Evolutionary conservation across 2,888 invertebrate genomes (phyloP).

Genomic region (Abrostola tripartita): DNA sequence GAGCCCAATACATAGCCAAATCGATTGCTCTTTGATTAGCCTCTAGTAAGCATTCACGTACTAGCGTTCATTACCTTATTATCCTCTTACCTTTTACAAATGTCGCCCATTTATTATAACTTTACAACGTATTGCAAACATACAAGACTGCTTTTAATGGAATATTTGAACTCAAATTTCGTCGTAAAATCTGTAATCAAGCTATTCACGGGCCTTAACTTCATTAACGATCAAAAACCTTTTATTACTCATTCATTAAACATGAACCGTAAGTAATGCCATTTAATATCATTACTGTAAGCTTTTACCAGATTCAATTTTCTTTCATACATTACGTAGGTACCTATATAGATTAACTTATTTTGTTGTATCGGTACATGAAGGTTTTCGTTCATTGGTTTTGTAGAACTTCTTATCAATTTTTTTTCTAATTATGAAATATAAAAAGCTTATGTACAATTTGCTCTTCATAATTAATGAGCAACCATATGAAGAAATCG

Average conservation of each 20-base stretch:
- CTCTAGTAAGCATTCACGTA: too few species aligned
- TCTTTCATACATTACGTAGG: neutral
- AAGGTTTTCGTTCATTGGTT: too few species aligned
- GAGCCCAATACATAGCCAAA: too few species aligned
- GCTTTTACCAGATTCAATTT: neutral
- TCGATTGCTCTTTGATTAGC: too few species aligned
- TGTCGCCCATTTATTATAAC: constrained; percentile 9
- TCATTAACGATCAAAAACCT: constrained; percentile 34
- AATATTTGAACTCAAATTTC: constrained; percentile 33
- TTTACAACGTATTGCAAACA: neutral
- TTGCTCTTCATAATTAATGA: too few species aligned
- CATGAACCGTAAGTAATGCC: constrained; percentile 19
- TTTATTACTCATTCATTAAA: constrained; percentile 32
- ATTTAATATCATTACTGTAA: constrained; percentile 16
- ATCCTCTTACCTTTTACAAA: constrained; percentile 8
- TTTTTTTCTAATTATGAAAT: too few species aligned
- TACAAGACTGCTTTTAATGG: constrained; percentile 14
- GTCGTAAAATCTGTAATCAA: constrained; percentile 35
- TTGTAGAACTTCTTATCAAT: too few species aligned
- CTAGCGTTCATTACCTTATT: too few species aligned
- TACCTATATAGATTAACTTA: too few species aligned
- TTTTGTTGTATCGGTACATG: too few species aligned
- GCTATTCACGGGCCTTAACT: constrained; percentile 30
- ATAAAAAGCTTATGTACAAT: too few species aligned
- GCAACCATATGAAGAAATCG: too few species aligned